Conservation (phyloP, 2,888 invertebrate species). For the Apodemia duryi region DNA sequence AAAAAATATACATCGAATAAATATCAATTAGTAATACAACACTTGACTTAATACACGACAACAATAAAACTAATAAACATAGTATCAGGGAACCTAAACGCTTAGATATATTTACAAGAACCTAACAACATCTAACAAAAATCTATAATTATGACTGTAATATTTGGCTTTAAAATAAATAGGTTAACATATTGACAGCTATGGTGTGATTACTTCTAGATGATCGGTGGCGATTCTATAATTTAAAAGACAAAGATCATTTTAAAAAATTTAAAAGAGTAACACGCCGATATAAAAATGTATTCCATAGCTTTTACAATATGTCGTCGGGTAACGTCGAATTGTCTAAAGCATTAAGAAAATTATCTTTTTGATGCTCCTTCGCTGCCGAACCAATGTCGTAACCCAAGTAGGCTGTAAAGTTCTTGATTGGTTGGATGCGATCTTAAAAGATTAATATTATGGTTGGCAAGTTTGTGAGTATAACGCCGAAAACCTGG, state of each 20-base stretch:
- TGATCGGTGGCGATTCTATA: conserved; percentile 26
- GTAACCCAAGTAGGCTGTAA: conserved; percentile 66
- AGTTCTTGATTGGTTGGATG: conserved; percentile 59
- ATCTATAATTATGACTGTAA: conserved; percentile 74
- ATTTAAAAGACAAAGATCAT: conserved; percentile 23
- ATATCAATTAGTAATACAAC: conserved; percentile 66
- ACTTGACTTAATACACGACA: conserved; percentile 73
- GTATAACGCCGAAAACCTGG: conserved; percentile 52
- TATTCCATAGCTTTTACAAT: conserved; percentile 71
- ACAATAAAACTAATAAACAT: conserved; percentile 67
- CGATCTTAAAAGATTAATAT: conserved; percentile 47
- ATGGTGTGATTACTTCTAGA: conserved; percentile 38
- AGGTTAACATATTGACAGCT: conserved; percentile 74
- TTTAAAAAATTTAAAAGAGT: conserved; percentile 20
- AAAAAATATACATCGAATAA: conserved; percentile 72
- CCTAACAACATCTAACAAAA: conserved; percentile 68
- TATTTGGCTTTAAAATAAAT: conserved; percentile 79
- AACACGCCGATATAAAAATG: conserved; percentile 19
- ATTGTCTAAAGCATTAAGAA: conserved; percentile 51
- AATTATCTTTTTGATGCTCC: conserved; percentile 70
- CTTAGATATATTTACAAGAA: conserved; percentile 72
- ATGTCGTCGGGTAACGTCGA: conserved; percentile 77
- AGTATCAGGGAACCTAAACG: conserved; percentile 65
- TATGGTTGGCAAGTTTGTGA: conserved; percentile 50
- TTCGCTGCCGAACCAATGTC: conserved; percentile 74